A percentile compares a stretch with the other conserved stretches of the same genome.
Evolutionary conservation across 2,113 vertebrate species (phyloP).

Genomic region (Bubo blakistoni): DNA sequence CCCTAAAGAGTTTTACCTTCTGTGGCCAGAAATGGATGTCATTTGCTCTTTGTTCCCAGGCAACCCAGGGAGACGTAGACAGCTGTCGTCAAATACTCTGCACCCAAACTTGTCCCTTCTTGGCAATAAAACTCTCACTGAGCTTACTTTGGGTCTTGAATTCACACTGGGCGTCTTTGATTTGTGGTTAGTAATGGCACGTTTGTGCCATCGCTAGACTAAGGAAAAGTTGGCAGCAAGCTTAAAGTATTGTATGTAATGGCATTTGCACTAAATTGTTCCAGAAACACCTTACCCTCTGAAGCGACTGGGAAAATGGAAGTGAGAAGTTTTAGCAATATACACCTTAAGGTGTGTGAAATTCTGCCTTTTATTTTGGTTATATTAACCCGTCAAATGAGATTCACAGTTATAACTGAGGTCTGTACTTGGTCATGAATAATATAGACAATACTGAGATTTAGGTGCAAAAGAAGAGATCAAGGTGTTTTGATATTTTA

Average conservation of each 20-base stretch:
- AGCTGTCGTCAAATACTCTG: background rate
- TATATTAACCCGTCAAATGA: background rate
- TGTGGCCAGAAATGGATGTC: background rate
- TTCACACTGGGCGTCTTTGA: background rate
- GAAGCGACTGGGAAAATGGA: background rate
- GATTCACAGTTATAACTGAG: background rate
- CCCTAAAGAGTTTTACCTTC: background rate
- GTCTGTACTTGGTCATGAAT: background rate
- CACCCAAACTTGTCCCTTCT: background rate
- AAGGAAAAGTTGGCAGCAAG: background rate
- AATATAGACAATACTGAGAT: background rate
- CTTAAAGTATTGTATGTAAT: background rate
- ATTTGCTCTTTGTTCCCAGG: background rate
- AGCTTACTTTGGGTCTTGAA: background rate
- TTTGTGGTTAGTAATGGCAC: background rate
- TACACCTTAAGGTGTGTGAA: background rate
- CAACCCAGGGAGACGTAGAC: background rate
- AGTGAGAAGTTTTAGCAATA: background rate
- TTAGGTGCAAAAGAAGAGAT: background rate
- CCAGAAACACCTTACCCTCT: background rate
- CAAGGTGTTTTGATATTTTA: background rate
- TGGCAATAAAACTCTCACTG: background rate
- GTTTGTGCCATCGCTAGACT: background rate
- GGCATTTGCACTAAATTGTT: background rate
- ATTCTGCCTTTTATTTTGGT: background rate